Conservation (phyloP, 2,797 vertebrate species). For the Macropodus opercularis region DNA sequence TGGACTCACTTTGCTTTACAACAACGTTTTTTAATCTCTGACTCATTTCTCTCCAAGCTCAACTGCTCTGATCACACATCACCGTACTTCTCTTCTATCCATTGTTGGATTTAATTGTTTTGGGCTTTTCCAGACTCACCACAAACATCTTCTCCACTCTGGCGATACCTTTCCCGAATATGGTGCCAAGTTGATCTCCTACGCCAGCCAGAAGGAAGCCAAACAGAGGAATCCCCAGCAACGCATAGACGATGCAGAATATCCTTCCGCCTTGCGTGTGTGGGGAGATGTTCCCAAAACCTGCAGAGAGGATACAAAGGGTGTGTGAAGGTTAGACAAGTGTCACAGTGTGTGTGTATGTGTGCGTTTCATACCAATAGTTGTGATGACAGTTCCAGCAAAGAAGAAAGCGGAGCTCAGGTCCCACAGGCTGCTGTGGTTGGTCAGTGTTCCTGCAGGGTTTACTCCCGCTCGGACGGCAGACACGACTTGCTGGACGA, state of each 20-base stretch:
- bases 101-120: no score
- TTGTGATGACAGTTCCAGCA: conserved; percentile 97
- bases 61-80: no score
- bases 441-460: conserved; percentile 89
- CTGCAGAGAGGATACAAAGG: conserved; percentile 64
- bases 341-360: conserved; percentile 9
- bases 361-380: conserved; percentile 87
- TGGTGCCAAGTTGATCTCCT: conserved; percentile 95
- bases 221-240: conserved; percentile 95
- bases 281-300: conserved; percentile 96
- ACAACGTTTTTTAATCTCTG: no score
- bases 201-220: conserved; percentile 96
- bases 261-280: conserved; percentile 94
- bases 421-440: conserved; percentile 96
- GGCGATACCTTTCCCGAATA: conserved; percentile 95
- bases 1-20: no score
- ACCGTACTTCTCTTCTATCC: no score
- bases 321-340: not conserved
- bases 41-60: no score
- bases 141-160: conserved; percentile 96
- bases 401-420: conserved; percentile 99
- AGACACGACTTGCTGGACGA: conserved; percentile 90
- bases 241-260: conserved; percentile 96
- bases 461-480: conserved; percentile 95
- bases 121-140: conserved; percentile 85